Evolutionary conservation across 2,113 vertebrate species (phyloP), one percentile per base, ranked within the genome.

Genomic region (Vireo altiloquus): DNA sequence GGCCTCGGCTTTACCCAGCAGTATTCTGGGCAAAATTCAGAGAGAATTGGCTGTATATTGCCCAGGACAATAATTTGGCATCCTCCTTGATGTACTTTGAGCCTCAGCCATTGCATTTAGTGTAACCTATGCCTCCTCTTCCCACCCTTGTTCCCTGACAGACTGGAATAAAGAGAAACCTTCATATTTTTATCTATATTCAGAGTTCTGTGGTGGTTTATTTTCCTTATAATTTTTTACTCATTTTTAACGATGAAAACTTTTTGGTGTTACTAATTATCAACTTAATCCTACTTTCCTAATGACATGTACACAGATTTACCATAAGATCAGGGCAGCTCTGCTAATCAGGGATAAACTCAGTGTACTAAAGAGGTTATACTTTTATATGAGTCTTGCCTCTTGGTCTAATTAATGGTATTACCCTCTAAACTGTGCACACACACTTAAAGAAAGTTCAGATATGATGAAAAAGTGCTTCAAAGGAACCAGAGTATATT

Each of bases 391-490:
- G 90, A 72, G 74, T 57, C 60, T 92, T 83, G 95, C 80, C 84
- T 75, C 72, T 92, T 77, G 61, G 65, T 86, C 87, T 96, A 92
- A 94, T 96, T 95, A 94, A 91, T 12, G 68, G 95, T 50, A 87
- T 97, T 91, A 92, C 70, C 91, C 95, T 94, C 92, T 84, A 92
- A 97, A 96, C 83, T 52, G 52, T 10, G 35, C 31, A 47, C 27
- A 47, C n/a, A 74, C 71, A 52, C 87, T 75, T 54, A 54, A 65
- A 94, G 94, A 87, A 94, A 95, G 47, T 90, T 54, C 83, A 76
- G 90, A 70, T 28, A 47, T 0, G 4, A 64, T 82, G 50, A 35
- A 91, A 95, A 92, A 75, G 39, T 0, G 8, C 54, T 60, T 8
- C 3, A 71, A 60, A 74, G 49, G 42, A 89, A 57, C 25, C 33